A percentile compares a stretch with the other conserved stretches of the same genome.
phyloP scores from a whole-genome alignment of 2,113 vertebrate species.

The Leptocoma aspasia region DNA sequence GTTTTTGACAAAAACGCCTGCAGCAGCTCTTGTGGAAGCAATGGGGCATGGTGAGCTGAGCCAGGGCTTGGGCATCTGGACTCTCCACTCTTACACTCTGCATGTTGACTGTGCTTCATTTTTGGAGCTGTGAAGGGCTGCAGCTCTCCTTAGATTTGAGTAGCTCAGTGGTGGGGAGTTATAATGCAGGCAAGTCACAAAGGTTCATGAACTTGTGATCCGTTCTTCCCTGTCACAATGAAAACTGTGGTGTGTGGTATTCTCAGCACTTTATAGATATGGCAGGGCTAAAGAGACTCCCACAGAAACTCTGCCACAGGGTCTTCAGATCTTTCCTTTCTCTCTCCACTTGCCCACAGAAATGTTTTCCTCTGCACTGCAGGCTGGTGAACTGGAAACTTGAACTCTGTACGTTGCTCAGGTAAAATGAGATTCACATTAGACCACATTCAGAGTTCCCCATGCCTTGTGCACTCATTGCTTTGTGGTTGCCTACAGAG shows the following conservation, averaged over 20 bases:
- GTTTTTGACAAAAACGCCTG: neutral
- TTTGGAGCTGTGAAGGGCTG: neutral
- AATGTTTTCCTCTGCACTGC: neutral
- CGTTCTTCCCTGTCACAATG: fast-evolving
- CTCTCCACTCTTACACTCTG: neutral
- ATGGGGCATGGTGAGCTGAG: neutral
- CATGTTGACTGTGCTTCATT: neutral
- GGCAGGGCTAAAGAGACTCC: neutral
- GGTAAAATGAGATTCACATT: neutral
- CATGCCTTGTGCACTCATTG: neutral
- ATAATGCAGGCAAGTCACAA: neutral
- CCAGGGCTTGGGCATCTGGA: neutral
- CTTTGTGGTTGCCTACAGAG: neutral
- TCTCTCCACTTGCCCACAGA: neutral
- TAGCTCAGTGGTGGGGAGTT: neutral
- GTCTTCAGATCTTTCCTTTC: neutral
- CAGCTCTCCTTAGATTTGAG: neutral
- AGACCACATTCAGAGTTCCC: neutral
- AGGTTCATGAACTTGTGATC: neutral
- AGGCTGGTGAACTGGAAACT: neutral
- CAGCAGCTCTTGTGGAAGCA: neutral
- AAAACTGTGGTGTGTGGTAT: neutral
- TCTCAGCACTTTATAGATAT: neutral
- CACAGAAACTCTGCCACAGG: neutral
- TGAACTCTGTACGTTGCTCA: neutral